Base-by-base conservation (phyloP, 2,797 vertebrate genomes). In the Mycteria americana region DNA sequence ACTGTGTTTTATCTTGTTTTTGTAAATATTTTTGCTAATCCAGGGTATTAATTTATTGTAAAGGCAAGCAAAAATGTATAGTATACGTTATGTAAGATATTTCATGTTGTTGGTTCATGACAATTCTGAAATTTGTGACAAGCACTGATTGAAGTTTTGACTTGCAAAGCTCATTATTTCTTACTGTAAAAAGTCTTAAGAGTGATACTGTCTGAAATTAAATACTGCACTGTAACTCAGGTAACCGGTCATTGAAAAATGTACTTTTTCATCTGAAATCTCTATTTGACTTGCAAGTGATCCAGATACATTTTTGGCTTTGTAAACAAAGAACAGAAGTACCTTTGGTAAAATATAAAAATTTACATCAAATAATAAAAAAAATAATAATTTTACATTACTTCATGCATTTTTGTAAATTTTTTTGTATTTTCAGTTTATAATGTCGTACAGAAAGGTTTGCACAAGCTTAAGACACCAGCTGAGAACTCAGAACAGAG, bases 201-300 rank as follows among this genome's bases (percentile, higher is more conserved):
- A 97, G 97, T 95, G 97, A 97, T 98, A 98, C 95, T 97, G 57
- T 97, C 86, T 96, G 90, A 96, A 97, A 93, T 96, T 74, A 91
- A 96, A 95, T 94, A 93, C 88, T 97, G 96, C 89, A 96, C 96
- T 97, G 95, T 97, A 97, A 97, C 98, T 98, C 98, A 98, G 98
- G 98, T 96, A 98, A 97, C 93, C 6, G 3, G 81, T 97, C 73
- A 24, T 46, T 92, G 96, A 65, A 94, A 69, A 70, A 72, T 70
- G 88, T 94, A 94, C 57, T 92, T 97, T 97, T 92, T 84, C 96
- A 65, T 95, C 73, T 82, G 65, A 91, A 95, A 85, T 79, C 60
- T 83, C 73, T 96, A 7, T 94, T 95, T 95, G 93, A 97, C 70
- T 95, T 97, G 88, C 92, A 95, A 84, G 83, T 92, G 45, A 96